Evolutionary conservation across 1,140 invertebrate species (phyloP).

Genomic region (Hypothenemus hampei): DNA sequence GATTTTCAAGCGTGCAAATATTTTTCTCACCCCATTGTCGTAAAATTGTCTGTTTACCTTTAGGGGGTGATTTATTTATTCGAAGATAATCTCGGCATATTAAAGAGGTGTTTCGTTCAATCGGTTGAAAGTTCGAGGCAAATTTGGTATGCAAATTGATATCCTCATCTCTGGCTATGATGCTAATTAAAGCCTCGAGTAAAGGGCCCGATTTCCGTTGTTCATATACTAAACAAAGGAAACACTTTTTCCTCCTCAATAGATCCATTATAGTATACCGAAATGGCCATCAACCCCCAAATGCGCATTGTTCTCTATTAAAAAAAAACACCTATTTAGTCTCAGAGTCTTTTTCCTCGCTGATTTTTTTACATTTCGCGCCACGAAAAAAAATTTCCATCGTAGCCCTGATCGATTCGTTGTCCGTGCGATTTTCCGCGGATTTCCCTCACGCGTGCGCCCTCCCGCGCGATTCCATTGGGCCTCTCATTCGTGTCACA

Average conservation of each 20-base stretch:
- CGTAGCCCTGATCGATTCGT: slow-evolving; percentile 10
- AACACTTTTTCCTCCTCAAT: too few species aligned
- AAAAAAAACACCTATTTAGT: too few species aligned
- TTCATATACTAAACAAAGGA: too few species aligned
- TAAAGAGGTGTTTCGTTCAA: slow-evolving; percentile 9
- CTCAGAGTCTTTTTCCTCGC: too few species aligned
- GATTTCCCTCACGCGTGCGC: slow-evolving; percentile 30
- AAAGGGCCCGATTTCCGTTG: too few species aligned
- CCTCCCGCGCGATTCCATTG: slow-evolving; percentile 28
- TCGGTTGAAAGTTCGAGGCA: slow-evolving; percentile 1
- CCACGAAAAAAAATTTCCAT: slow-evolving; percentile 1
- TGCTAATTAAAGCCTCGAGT: slow-evolving; percentile 15
- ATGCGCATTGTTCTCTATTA: too few species aligned
- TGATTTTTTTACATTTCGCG: slow-evolving; percentile 14
- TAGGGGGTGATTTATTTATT: too few species aligned
- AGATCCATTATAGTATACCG: too few species aligned
- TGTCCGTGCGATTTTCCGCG: slow-evolving; percentile 4
- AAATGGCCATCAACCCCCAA: too few species aligned
- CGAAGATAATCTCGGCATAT: slow-evolving; percentile 1
- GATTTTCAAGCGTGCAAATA: too few species aligned
- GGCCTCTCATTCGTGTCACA: slow-evolving; percentile 35
- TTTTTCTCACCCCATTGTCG: too few species aligned
- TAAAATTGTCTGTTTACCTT: too few species aligned
- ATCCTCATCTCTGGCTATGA: slow-evolving; percentile 6
- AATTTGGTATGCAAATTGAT: slow-evolving; percentile 17